Percentiles rank a stretch among this genome's conserved stretches.
Evolutionary conservation across 2,888 invertebrate species (phyloP).

Genomic region (Himalopsyche kuldschensis): DNA sequence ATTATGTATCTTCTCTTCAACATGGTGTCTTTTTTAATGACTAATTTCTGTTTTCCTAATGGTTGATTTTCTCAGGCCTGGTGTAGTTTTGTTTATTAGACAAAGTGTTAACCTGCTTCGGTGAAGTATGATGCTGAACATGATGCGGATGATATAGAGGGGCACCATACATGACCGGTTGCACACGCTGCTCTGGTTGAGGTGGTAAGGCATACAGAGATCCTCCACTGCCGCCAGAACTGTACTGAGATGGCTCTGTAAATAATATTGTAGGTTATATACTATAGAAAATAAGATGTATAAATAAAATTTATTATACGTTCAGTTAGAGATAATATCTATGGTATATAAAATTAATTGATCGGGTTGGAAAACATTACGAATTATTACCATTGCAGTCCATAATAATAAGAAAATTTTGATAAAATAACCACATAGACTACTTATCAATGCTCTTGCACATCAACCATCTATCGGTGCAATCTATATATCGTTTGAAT

Average conservation of each 20-base stretch:
- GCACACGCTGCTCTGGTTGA: constrained; percentile 51
- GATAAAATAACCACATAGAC: too few relatives aligned
- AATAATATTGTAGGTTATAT: background rate
- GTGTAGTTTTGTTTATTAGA: too few relatives aligned
- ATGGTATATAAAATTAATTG: too few relatives aligned
- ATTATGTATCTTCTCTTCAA: background rate
- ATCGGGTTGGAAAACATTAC: too few relatives aligned
- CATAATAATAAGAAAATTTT: too few relatives aligned
- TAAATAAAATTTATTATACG: background rate
- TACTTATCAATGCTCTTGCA: too few relatives aligned
- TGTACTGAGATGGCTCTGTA: constrained; percentile 51
- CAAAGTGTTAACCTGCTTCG: constrained; percentile 41
- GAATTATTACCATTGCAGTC: too few relatives aligned
- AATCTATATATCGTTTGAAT: too few relatives aligned
- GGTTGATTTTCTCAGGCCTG: background rate
- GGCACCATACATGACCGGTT: constrained; percentile 53
- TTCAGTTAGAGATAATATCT: too few relatives aligned
- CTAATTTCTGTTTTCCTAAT: too few relatives aligned
- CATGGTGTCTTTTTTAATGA: background rate
- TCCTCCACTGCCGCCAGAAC: constrained; percentile 48
- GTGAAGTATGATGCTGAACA: constrained; percentile 43
- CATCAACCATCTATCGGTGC: too few relatives aligned
- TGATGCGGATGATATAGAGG: constrained; percentile 52
- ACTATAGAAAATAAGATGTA: background rate
- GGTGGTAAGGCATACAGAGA: constrained; percentile 49